Conservation (phyloP, 2,888 invertebrate genomes). For the Megamerina dolium region DNA sequence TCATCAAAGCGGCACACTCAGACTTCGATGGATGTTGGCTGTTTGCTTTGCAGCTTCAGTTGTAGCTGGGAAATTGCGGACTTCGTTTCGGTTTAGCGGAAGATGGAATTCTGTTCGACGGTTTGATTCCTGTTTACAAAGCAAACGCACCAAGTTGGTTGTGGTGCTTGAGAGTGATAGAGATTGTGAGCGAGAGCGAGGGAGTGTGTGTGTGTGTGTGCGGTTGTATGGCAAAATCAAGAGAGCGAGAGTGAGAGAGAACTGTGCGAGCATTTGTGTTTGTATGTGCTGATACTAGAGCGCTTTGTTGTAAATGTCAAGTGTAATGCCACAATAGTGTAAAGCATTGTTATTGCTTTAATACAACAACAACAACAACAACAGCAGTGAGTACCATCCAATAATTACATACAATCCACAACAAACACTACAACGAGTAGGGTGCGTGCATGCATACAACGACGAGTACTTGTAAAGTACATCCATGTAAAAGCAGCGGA, state of each 20-base stretch:
- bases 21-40: slow-evolving; percentile 1
- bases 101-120: slow-evolving; percentile 22
- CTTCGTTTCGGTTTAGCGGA: slow-evolving; percentile 38
- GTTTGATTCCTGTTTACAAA: too few relatives aligned
- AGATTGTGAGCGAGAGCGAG: too few relatives aligned
- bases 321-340: slow-evolving; percentile 43
- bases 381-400: too few relatives aligned
- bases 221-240: neutral
- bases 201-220: neutral
- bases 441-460: too few relatives aligned
- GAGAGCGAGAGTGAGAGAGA: slow-evolving; percentile 8
- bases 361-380: slow-evolving; percentile 9
- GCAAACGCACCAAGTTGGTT: too few relatives aligned
- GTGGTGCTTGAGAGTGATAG: too few relatives aligned
- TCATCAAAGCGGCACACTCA: slow-evolving; percentile 11
- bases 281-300: too few relatives aligned
- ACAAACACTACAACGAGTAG: too few relatives aligned
- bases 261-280: slow-evolving; percentile 4
- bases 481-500: too few relatives aligned
- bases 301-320: slow-evolving; percentile 46
- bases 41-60: slow-evolving; percentile 37
- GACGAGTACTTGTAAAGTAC: too few relatives aligned
- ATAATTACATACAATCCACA: too few relatives aligned
- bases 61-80: slow-evolving; percentile 47
- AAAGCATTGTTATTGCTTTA: too few relatives aligned